phyloP scores from a whole-genome alignment of 2,113 vertebrate species.

The Myotis davidii region DNA sequence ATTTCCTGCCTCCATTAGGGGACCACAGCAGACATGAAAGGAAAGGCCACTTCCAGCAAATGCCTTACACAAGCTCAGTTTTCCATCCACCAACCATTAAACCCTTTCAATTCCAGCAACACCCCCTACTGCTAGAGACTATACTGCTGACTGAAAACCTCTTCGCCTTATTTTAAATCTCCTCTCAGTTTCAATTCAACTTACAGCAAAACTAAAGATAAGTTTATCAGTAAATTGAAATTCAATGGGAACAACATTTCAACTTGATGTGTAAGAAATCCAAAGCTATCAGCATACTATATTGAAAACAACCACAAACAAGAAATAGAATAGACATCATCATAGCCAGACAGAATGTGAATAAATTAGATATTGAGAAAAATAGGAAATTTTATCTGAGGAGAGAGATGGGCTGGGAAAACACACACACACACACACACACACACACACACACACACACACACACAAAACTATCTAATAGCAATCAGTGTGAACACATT shows the following conservation, averaged over 20 bases:
- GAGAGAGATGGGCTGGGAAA: not conserved
- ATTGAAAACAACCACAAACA: not conserved
- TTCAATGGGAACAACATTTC: not conserved
- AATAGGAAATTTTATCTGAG: not conserved
- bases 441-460: not conserved
- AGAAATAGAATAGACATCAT: not conserved
- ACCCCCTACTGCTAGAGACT: not conserved
- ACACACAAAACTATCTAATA: not conserved
- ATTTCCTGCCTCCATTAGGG: not conserved
- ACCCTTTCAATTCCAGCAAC: not conserved
- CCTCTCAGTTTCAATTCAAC: not conserved
- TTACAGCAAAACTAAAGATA: not conserved
- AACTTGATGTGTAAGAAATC: not conserved
- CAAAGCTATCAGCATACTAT: not conserved
- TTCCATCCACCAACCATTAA: not conserved
- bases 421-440: too few relatives aligned
- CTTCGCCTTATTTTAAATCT: slow-evolving; percentile 5
- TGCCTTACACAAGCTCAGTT: not conserved
- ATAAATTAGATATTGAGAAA: not conserved
- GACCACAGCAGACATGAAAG: not conserved
- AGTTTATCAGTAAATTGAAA: slow-evolving; percentile 3
- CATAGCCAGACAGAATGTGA: not conserved
- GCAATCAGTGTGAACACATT: not conserved
- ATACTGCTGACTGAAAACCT: not conserved
- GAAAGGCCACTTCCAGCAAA: not conserved